Evolutionary conservation across 2,113 vertebrate genomes (phyloP), one percentile per base, ranked within the genome.

Genomic region (Todiramphus chloris): DNA sequence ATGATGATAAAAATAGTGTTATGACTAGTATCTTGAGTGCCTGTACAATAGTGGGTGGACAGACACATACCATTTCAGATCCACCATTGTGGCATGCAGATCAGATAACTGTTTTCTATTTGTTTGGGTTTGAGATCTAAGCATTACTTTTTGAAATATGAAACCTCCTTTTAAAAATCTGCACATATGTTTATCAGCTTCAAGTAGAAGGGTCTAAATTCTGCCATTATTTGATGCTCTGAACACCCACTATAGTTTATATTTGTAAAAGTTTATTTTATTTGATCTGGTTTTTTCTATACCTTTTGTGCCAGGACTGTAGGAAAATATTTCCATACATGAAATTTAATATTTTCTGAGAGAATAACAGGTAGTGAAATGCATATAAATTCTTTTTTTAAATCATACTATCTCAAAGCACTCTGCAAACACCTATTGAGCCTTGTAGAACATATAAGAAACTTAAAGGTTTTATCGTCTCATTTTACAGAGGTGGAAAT

Each of bases 21-120:
- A 88, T 93, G 93, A 97, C 94, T 95, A 83, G 82, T 69, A 83
- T 83, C 91, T 93, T 59, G 67, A 91, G 44, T 80, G 77, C 17
- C 19, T 93, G 82, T 77, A 70, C 82, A 86, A 58, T 16, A 95
- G 95, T 96, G 95, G 96, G 95, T 96, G 95, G 95, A 97, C 87
- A 96, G 91, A 91, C 67, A 91, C 51, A 79, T 73, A 89, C 33
- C 66, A 18, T 63, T 94, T 83, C 84, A 94, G 80, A 93, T 87
- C 60, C 48, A 94, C 56, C 73, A 84, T 55, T 94, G 56, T 80
- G 87, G 77, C 74, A 89, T 44, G 24, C 2, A 13, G 78, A 93
- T 84, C 77, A 48, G 53, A 82, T 84, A 91, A 68, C 87, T 78
- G 14, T 64, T 93, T 95, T 89, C 59, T 4, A 3, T 87, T 94